Conservation (phyloP, 2,113 vertebrate species). For the Limanda limanda region DNA sequence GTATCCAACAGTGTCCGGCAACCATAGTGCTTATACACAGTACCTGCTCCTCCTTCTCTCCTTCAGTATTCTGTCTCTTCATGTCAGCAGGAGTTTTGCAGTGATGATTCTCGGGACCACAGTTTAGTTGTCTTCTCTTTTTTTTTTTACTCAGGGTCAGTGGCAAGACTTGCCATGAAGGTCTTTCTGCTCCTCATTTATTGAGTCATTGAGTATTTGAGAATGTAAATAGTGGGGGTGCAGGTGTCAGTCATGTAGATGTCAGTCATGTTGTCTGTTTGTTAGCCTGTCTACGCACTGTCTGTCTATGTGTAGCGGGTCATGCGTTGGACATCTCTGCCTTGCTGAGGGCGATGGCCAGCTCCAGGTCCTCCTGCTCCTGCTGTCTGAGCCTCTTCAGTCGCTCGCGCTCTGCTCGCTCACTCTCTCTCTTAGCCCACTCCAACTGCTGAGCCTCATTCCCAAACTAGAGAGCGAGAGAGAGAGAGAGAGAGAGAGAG, state of each 20-base stretch:
- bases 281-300: constrained; percentile 3
- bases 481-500: neutral
- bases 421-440: constrained; percentile 97
- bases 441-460: constrained; percentile 99
- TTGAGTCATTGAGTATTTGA: constrained; percentile 4
- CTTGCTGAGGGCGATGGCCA: constrained; percentile 98
- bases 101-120: neutral
- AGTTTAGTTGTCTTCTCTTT: neutral
- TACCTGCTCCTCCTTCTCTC: constrained; percentile 30
- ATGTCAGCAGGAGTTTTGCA: constrained; percentile 20
- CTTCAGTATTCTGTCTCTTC: constrained; percentile 8
- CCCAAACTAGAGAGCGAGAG: constrained; percentile 85
- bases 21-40: constrained; percentile 68
- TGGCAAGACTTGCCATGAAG: neutral
- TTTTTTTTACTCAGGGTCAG: constrained; percentile 7
- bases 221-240: neutral
- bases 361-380: constrained; percentile 97
- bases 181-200: constrained; percentile 3
- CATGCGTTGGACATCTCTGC: constrained; percentile 95
- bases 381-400: constrained; percentile 92
- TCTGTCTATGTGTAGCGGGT: constrained; percentile 48
- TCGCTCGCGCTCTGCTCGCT: constrained; percentile 93
- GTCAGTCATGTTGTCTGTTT: constrained; percentile 21
- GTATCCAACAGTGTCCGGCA: constrained; percentile 43
- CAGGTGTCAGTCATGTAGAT: constrained; percentile 33